Conservation (phyloP, 2,888 invertebrate genomes). For the Eucriotettix oculatus region DNA sequence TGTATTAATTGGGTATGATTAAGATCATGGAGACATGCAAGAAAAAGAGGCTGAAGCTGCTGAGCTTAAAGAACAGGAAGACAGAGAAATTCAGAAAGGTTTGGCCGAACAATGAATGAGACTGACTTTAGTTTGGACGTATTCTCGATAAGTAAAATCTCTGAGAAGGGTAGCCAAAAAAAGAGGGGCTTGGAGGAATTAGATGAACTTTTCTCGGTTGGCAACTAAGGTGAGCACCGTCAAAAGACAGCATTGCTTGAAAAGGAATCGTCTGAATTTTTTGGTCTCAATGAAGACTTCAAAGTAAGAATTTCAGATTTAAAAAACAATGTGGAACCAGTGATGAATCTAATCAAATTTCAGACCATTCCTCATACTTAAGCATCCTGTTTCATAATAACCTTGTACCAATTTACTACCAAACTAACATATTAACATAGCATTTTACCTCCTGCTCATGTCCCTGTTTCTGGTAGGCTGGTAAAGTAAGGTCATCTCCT, state of each 20-base stretch:
- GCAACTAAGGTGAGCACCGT: conserved; percentile 52
- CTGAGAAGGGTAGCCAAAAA: too few relatives aligned
- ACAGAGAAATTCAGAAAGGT: conserved; percentile 59
- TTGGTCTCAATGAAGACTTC: conserved; percentile 61
- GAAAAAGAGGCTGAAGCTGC: conserved; percentile 56
- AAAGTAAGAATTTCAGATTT: conserved; percentile 45
- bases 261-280: conserved; percentile 78
- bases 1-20: too few relatives aligned
- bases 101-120: conserved; percentile 61
- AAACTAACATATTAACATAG: conserved; percentile 59
- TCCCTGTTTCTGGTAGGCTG: conserved; percentile 76
- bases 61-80: conserved; percentile 69
- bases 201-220: conserved; percentile 49
- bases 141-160: conserved; percentile 19
- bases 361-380: conserved; percentile 44
- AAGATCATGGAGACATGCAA: too few relatives aligned
- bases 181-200: conserved; percentile 22
- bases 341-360: conserved; percentile 42
- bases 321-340: conserved; percentile 46
- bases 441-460: conserved; percentile 72
- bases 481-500: conserved; percentile 64
- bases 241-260: conserved; percentile 61
- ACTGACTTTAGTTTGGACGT: conserved; percentile 53
- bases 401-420: conserved; percentile 34
- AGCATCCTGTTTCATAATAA: conserved; percentile 51